Percentiles rank a stretch among this genome's conserved stretches.
These are phyloP conservation scores for Microctonus aethiopoides DNA, from an alignment of 2,888 invertebrate genomes.

Conservation along the genomic window DNA sequence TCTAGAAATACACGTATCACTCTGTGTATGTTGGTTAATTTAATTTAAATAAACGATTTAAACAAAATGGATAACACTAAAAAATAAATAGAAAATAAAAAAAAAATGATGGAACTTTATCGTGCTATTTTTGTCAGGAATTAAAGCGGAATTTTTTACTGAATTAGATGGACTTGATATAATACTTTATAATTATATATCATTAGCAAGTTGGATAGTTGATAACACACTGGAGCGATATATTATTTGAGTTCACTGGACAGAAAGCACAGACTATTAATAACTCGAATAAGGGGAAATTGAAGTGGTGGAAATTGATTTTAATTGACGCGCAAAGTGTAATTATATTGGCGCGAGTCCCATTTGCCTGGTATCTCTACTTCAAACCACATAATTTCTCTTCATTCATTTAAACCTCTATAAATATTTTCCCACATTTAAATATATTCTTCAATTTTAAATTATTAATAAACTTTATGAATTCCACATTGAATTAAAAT, in stretches of 20 bases:
- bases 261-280: conserved; percentile 14
- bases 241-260: conserved; percentile 15
- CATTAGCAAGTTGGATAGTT: not conserved
- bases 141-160: not conserved
- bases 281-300: conserved; percentile 16
- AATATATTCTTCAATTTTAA: too few relatives aligned
- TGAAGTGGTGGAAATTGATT: conserved; percentile 34
- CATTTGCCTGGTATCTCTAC: conserved; percentile 27
- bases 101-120: not conserved
- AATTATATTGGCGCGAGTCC: conserved; percentile 33
- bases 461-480: too few relatives aligned
- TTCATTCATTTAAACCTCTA: not conserved
- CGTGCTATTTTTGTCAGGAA: not conserved
- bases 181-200: not conserved
- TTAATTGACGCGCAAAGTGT: conserved; percentile 36
- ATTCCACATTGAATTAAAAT: too few relatives aligned
- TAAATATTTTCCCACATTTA: not conserved
- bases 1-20: too few relatives aligned
- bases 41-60: too few relatives aligned
- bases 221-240: conserved; percentile 14
- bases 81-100: not conserved
- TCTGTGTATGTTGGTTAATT: too few relatives aligned
- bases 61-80: too few relatives aligned
- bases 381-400: not conserved
- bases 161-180: not conserved